Percentiles rank a stretch among this genome's conserved stretches.
Conservation (phyloP, 2,888 invertebrate genomes). For the Himalopsyche japonica region DNA sequence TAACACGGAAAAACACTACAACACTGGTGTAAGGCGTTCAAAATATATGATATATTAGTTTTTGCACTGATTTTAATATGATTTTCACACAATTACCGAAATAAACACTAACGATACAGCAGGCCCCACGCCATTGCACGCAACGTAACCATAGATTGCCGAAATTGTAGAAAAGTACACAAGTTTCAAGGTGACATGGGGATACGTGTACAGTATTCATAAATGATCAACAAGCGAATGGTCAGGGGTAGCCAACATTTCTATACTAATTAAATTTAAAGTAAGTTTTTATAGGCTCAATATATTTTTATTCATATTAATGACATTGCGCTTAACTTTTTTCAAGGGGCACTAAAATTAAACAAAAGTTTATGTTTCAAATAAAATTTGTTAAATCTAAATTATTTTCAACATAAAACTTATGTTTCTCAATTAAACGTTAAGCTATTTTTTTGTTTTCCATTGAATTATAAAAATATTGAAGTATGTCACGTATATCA, state of each 20-base stretch:
- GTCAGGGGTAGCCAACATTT: background rate
- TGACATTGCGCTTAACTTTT: no score
- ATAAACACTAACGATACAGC: slow-evolving; percentile 29
- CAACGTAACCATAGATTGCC: slow-evolving; percentile 35
- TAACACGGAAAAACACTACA: slow-evolving; percentile 6
- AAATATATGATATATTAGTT: slow-evolving; percentile 6
- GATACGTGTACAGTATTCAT: background rate
- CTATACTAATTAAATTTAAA: background rate
- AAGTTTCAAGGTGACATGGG: background rate
- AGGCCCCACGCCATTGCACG: slow-evolving; percentile 39
- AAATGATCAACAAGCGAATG: background rate
- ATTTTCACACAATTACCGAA: slow-evolving; percentile 25
- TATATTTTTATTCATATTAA: no score
- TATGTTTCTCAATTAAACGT: no score
- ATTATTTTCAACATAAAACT: no score
- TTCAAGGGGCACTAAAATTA: no score
- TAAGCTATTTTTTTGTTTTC: no score
- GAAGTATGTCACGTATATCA: no score
- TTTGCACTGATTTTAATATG: slow-evolving; percentile 19
- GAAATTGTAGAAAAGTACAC: background rate
- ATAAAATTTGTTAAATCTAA: no score
- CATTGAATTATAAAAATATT: no score
- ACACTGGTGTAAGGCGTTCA: background rate
- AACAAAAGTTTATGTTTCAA: no score
- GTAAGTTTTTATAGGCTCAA: no score